Conservation (phyloP, 2,113 vertebrate species). For the Antechinus stuartii region DNA sequence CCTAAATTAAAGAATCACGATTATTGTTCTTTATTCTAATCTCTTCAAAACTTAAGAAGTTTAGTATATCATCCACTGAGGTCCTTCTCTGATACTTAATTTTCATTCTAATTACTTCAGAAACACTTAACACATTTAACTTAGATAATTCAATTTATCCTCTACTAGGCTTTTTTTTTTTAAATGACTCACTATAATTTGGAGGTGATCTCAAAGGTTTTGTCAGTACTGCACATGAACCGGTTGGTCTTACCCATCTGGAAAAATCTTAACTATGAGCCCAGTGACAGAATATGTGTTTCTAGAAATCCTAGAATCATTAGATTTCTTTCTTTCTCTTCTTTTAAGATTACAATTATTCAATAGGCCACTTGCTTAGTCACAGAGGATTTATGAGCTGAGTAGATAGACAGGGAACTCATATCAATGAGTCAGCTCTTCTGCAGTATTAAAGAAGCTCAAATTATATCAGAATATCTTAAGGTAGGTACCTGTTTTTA, state of each 20-base stretch:
- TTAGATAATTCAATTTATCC: neutral
- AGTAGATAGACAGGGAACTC: neutral
- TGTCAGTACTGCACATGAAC: no score
- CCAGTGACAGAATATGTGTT: no score
- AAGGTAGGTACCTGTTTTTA: neutral
- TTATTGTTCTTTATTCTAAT: slow-evolving; percentile 11
- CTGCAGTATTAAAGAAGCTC: neutral
- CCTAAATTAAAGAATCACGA: slow-evolving; percentile 8
- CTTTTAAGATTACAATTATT: neutral
- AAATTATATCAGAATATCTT: neutral
- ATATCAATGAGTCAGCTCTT: neutral
- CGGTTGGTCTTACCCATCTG: no score
- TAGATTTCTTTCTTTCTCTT: neutral
- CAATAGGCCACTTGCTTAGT: neutral
- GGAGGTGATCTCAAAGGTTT: no score
- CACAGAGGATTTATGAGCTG: neutral
- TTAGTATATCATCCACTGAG: neutral
- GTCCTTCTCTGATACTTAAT: neutral
- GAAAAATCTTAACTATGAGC: no score
- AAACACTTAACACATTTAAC: neutral
- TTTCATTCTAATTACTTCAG: neutral
- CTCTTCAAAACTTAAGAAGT: neutral
- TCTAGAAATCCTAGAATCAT: neutral
- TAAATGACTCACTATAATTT: no score
- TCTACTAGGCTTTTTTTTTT: neutral